phyloP scores from a whole-genome alignment of 2,113 vertebrate species.

The Orientallactaga bullata region DNA sequence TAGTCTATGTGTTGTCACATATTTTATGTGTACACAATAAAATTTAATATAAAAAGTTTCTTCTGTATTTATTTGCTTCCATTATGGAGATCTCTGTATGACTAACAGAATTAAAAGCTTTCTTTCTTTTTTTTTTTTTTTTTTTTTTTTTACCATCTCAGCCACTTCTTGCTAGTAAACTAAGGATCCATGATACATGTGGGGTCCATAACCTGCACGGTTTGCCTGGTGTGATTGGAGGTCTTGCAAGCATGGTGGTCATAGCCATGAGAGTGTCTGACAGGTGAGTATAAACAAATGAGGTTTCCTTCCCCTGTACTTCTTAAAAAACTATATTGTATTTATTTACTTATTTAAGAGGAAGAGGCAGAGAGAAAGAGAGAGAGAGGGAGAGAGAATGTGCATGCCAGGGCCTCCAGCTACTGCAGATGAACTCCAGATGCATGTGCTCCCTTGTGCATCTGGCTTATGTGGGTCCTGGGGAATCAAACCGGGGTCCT shows the following conservation, averaged over 20 bases:
- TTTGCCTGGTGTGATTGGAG: constrained; percentile 95
- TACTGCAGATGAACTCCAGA: too few relatives aligned
- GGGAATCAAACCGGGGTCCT: too few relatives aligned
- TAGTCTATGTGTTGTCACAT: neutral
- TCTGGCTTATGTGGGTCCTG: too few relatives aligned
- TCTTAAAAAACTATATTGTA: too few relatives aligned
- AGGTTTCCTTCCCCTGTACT: neutral
- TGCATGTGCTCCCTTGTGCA: too few relatives aligned
- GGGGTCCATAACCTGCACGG: constrained; percentile 98
- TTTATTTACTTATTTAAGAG: too few relatives aligned
- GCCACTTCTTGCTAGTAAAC: constrained; percentile 91
- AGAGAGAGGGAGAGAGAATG: too few relatives aligned
- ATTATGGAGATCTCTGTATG: neutral
- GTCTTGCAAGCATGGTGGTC: constrained; percentile 91
- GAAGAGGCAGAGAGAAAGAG: too few relatives aligned
- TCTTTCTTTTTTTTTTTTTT: too few relatives aligned
- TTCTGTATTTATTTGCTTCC: neutral
- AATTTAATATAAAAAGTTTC: neutral
- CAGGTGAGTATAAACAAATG: constrained; percentile 80
- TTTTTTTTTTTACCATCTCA: constrained; percentile 83
- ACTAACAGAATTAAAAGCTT: constrained; percentile 19
- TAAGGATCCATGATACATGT: constrained; percentile 96
- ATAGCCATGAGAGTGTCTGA: constrained; percentile 73
- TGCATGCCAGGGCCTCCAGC: too few relatives aligned
- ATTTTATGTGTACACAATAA: neutral